Base-by-base conservation (phyloP, 2,888 invertebrate genomes). In the Anthophora plumipes region DNA sequence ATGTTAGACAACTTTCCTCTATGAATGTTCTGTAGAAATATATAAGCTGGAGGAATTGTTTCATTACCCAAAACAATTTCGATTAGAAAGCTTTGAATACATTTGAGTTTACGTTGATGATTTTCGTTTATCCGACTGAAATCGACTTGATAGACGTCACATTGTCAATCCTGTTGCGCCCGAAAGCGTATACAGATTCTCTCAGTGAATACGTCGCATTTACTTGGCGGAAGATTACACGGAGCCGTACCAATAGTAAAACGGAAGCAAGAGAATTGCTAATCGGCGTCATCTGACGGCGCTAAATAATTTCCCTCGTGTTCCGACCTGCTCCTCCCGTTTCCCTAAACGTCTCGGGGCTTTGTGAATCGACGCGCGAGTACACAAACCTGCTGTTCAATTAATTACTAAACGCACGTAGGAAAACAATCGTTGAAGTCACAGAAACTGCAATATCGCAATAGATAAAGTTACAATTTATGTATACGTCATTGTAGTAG, bases 191-290 rank as follows among this genome's bases (percentile, higher is more conserved):
- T 76, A 66, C 43, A 73, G 54, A 78, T 73, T 80, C 83, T 60
- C 72, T 80, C 61, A 68, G 78, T 74, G 83, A 80, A 77, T 73
- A 20, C 60, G 63, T 8, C 41, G 61, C 52, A 41, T 69, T 76
- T 73, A 76, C 78, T 48, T 50, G 14, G 46, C 63, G 39, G 54
- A 61, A 68, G 70, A 80, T 74, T 78, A 76, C 73, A 73, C 68
- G 55, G 61, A 31, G 52, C 50, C 60, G 25, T 50, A 41, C 55
- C 57, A 66, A 22, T 20, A 64, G 46, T 43, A 69, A 70, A 75
- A 64, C 61, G 52, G 57, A 43, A 76, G 68, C 85, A 83, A 85
- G 80, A 74, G 85, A 85, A 85, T 85, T 74, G 59, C 71, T 80
- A 83, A 85, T 85, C 76, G 76, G n/a, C 63, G 70, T 61, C 70